A percentile compares a stretch with the other conserved stretches of the same genome.
Evolutionary conservation across 2,113 vertebrate species (phyloP).

Genomic region (Camelus dromedarius): DNA sequence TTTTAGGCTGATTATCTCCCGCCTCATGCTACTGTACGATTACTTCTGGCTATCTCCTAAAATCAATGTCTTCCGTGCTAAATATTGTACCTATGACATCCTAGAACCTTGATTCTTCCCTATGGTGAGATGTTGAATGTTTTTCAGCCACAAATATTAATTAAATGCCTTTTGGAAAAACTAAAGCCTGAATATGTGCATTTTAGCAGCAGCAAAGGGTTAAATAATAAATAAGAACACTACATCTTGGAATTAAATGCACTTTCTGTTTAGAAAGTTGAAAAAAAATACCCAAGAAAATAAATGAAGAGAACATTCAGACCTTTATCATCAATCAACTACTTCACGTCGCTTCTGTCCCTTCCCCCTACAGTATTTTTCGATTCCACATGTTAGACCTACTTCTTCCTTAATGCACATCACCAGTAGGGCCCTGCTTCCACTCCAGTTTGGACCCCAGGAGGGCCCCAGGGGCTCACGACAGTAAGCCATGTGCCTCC

Average conservation of each 20-base stretch:
- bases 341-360: conserved; percentile 37
- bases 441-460: neutral
- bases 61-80: conserved; percentile 58
- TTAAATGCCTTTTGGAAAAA: neutral
- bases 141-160: neutral
- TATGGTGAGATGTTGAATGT: neutral
- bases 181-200: conserved; percentile 43
- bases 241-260: conserved; percentile 67
- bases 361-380: conserved; percentile 17
- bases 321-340: conserved; percentile 63
- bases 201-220: conserved; percentile 75
- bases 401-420: neutral
- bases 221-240: conserved; percentile 75
- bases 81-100: conserved; percentile 60
- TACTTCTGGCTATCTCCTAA: conserved; percentile 59
- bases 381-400: conserved; percentile 44
- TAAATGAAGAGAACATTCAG: conserved; percentile 50
- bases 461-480: rapidly evolving
- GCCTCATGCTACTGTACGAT: conserved; percentile 69
- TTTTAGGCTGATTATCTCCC: conserved; percentile 64
- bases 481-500: conserved; percentile 43
- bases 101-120: conserved; percentile 48
- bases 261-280: conserved; percentile 57
- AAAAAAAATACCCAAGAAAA: conserved; percentile 48
- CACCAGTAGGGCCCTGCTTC: neutral